A percentile compares a stretch with the other conserved stretches of the same genome.
Evolutionary conservation across 2,113 vertebrate species (phyloP).

Genomic region (Calcarius ornatus): DNA sequence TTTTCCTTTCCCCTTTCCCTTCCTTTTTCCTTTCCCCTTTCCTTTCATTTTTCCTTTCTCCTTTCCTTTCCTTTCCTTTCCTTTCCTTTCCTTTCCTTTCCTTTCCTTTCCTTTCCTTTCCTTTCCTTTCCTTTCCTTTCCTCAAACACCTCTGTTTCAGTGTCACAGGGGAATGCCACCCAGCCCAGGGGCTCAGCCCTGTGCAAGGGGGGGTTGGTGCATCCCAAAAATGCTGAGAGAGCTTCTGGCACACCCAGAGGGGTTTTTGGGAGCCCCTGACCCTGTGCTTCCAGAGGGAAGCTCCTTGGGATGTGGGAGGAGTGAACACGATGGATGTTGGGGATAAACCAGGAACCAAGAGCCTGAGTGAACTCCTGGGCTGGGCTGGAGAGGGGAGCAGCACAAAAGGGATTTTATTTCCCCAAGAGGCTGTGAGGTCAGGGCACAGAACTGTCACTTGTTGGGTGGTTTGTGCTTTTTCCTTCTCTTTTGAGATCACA

Average conservation of each 20-base stretch:
- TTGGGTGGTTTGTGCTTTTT: rapidly evolving
- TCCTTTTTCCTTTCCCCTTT: not conserved
- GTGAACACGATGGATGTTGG: rapidly evolving
- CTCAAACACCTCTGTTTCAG: no score
- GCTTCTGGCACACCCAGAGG: not conserved
- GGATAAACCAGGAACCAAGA: rapidly evolving
- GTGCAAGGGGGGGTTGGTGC: rapidly evolving
- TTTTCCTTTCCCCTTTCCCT: no score
- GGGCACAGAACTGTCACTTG: rapidly evolving
- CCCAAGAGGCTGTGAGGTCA: rapidly evolving
- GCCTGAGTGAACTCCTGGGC: rapidly evolving
- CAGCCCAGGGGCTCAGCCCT: rapidly evolving
- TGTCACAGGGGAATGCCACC: not conserved
- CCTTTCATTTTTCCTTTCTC: no score
- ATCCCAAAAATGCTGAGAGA: not conserved
- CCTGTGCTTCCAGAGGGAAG: rapidly evolving
- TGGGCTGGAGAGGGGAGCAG: not conserved
- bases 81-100: no score
- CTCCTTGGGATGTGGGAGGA: rapidly evolving
- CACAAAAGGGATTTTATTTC: rapidly evolving
- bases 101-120: no score
- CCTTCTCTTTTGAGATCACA: not conserved
- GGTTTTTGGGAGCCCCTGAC: rapidly evolving
- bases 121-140: not conserved
- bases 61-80: no score